Evolutionary conservation across 1,140 invertebrate genomes (phyloP).

Genomic region (Bathynomus jamesi): DNA sequence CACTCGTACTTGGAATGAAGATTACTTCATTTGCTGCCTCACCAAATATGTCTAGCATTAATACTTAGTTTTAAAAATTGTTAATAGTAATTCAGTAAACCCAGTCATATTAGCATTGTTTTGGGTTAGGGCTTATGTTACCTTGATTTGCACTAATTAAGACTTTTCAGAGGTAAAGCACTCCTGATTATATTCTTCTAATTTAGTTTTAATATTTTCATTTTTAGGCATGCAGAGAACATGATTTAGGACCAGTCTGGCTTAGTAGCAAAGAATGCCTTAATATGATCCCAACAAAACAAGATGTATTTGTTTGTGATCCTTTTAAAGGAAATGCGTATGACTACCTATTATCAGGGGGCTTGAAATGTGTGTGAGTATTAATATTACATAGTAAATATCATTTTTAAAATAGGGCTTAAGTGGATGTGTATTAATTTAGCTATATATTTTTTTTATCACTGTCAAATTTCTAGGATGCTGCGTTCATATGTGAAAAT

Average conservation of each 20-base stretch:
- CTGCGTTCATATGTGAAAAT: no score
- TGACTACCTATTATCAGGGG: conserved; percentile 49
- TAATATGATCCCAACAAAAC: conserved; percentile 52
- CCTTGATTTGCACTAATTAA: no score
- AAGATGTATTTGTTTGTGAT: conserved; percentile 65
- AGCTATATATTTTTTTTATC: no score
- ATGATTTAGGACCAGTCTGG: conserved; percentile 45
- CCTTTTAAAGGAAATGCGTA: conserved; percentile 61
- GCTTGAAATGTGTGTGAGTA: conserved; percentile 60
- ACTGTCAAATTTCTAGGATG: no score
- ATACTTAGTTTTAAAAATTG: no score
- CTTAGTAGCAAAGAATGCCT: conserved; percentile 46
- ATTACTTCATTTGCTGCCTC: no score
- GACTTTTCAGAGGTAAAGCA: no score
- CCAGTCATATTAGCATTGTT: neutral
- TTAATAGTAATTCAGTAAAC: neutral
- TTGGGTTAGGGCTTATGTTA: no score
- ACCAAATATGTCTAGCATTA: neutral
- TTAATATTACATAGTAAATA: no score
- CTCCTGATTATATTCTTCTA: neutral
- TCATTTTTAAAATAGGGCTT: no score
- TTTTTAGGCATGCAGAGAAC: conserved; percentile 48
- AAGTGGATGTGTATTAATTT: no score
- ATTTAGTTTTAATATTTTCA: neutral
- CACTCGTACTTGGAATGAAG: no score